Base-by-base conservation (phyloP, 2,797 vertebrate genomes). In the Geotrypetes seraphini region DNA sequence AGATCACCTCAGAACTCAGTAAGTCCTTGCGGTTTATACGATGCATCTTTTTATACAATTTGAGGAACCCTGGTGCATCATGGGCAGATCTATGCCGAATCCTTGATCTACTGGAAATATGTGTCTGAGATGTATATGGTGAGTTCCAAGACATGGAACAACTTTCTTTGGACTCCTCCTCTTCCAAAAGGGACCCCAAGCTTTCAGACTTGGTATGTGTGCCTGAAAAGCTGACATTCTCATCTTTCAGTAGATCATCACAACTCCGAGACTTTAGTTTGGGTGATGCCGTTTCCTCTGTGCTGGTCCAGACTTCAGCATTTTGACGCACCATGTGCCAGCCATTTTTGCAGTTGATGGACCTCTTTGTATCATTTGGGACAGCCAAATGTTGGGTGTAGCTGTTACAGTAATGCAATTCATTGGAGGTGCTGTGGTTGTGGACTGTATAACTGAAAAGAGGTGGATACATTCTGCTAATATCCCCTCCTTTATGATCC, bases 11-110 rank as follows among this genome's bases (percentile, higher is more conserved):
- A 0, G 93, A 91, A 3, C 74, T 88, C 66, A 97, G 78, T 51
- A 99, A 68, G 26, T 96, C 93, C 36, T 87, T 84, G 16, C 95
- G 85, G 63, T 98, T 92, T 19, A 99, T 99, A 50, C 88, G 92
- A 42, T 99, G 96, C 96, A 99, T 99, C 44, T 93, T 96, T 39
- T 85, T 92, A 70, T 99, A 99, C 49, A 99, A 79, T 72, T 96
- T 90, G 5, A 98, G 83, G 73, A 99, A 99, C 7, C 91, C 94
- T 0, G 93, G 93, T 3, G 87, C 81, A 11, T 92, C 80, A 0
- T 94, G 94, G 1, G 92, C 88, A 3, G 81, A 66, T 47, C 81
- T 65, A 43, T 75, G 79, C 22, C 75, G 72, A 23, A 51, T 31
- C 31, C 78, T 65, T 1, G 78, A 39, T 16, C 68, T 51, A 22